A percentile compares a stretch with the other conserved stretches of the same genome.
phyloP scores from a whole-genome alignment of 2,797 vertebrate genomes.

The Aselliscus stoliczkanus region DNA sequence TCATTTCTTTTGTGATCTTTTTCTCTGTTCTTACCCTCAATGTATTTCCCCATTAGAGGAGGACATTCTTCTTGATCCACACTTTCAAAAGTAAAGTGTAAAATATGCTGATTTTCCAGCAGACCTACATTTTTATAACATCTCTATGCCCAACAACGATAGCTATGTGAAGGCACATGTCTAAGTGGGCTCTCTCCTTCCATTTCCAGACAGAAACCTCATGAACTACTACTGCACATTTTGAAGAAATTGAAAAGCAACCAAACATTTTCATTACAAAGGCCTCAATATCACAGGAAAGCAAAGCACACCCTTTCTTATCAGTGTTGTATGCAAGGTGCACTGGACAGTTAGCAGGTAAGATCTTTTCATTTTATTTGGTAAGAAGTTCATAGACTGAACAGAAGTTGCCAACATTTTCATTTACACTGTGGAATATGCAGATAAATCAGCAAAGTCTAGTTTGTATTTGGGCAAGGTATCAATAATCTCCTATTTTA shows the following conservation, averaged over 20 bases:
- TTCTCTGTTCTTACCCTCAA: background rate
- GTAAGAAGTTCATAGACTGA: background rate
- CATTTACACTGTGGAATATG: background rate
- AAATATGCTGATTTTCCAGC: background rate
- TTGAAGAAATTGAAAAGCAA: background rate
- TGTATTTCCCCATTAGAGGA: background rate
- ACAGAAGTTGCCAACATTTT: background rate
- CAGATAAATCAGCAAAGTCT: background rate
- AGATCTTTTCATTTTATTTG: background rate
- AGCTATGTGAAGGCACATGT: background rate
- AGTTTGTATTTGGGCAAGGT: background rate
- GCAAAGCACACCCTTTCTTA: background rate
- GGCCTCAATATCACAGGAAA: background rate
- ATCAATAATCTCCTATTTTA: background rate
- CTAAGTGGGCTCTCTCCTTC: background rate
- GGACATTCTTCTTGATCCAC: background rate
- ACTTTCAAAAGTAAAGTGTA: background rate
- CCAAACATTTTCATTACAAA: background rate
- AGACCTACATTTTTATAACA: background rate
- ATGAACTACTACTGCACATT: background rate
- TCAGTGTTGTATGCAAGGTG: background rate
- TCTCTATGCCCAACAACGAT: background rate
- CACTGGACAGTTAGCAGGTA: background rate
- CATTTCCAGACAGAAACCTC: background rate
- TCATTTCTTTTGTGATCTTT: background rate